Conservation (phyloP, 2,888 invertebrate genomes). For the Netelia inedita region DNA sequence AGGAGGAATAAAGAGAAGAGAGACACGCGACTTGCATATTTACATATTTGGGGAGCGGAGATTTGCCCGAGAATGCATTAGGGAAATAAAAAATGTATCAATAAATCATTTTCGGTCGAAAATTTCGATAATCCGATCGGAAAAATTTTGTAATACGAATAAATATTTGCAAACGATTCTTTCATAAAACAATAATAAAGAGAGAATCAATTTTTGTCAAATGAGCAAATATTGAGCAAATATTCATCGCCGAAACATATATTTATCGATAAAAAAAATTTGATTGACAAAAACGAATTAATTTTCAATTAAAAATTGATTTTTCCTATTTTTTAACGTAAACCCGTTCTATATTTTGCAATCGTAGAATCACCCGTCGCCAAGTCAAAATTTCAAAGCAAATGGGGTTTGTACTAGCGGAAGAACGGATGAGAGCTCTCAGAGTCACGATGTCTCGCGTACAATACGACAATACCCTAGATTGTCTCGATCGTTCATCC, state of each 20-base stretch:
- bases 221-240: background rate
- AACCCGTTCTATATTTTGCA: background rate
- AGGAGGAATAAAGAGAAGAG: constrained; percentile 13
- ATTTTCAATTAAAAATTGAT: no score
- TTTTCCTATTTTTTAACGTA: background rate
- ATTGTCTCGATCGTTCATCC: constrained; percentile 32
- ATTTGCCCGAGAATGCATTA: constrained; percentile 20
- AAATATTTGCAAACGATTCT: no score
- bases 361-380: background rate
- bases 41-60: constrained; percentile 49
- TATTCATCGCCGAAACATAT: background rate
- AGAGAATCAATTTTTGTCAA: no score
- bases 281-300: background rate
- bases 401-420: background rate
- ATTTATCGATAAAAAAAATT: background rate
- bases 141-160: no score
- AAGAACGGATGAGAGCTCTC: background rate
- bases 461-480: background rate
- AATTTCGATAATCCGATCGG: no score
- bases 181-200: no score
- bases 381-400: no score
- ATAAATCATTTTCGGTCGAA: background rate
- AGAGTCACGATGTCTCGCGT: background rate
- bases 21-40: constrained; percentile 49
- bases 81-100: constrained; percentile 21